Percentiles rank a stretch among this genome's conserved stretches.
These are phyloP conservation scores for Catostomus latipinnis DNA, from an alignment of 2,797 vertebrate genomes.

Conservation along the genomic window DNA sequence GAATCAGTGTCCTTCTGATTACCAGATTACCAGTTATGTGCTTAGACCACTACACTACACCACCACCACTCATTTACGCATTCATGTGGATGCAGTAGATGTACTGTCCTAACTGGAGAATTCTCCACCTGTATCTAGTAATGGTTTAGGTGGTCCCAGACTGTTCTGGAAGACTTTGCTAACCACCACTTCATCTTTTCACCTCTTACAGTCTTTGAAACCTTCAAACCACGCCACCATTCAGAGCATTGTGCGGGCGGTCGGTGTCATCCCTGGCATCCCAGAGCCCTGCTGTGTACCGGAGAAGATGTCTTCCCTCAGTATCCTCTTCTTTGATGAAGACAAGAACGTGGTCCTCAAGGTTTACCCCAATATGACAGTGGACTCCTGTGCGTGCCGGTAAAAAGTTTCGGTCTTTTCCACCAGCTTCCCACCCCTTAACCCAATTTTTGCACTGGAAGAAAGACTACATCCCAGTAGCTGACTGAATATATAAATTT, in stretches of 20 bases:
- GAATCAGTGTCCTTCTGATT: too few relatives aligned
- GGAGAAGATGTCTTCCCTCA: constrained; percentile 95
- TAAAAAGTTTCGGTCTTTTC: constrained; percentile 68
- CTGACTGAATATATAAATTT: constrained; percentile 40
- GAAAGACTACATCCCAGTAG: constrained; percentile 62
- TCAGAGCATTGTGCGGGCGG: constrained; percentile 96
- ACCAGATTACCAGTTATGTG: too few relatives aligned
- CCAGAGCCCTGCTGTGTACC: constrained; percentile 97
- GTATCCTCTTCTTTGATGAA: constrained; percentile 95
- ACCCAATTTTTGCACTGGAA: constrained; percentile 77
- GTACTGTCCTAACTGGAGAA: background rate
- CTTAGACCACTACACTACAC: too few relatives aligned
- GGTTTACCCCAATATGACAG: constrained; percentile 98
- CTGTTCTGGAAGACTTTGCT: background rate
- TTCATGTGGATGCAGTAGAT: background rate
- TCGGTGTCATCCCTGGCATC: constrained; percentile 90
- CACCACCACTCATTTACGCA: background rate
- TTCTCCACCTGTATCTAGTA: background rate
- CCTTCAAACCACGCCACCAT: constrained; percentile 98
- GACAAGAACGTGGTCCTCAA: constrained; percentile 97
- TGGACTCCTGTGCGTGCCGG: constrained; percentile 94
- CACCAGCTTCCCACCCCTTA: constrained; percentile 30
- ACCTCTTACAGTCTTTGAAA: constrained; percentile 84
- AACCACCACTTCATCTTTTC: background rate
- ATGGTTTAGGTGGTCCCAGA: background rate